Base-by-base conservation (phyloP, 2,113 vertebrate genomes). In the Gallinago undulata region DNA sequence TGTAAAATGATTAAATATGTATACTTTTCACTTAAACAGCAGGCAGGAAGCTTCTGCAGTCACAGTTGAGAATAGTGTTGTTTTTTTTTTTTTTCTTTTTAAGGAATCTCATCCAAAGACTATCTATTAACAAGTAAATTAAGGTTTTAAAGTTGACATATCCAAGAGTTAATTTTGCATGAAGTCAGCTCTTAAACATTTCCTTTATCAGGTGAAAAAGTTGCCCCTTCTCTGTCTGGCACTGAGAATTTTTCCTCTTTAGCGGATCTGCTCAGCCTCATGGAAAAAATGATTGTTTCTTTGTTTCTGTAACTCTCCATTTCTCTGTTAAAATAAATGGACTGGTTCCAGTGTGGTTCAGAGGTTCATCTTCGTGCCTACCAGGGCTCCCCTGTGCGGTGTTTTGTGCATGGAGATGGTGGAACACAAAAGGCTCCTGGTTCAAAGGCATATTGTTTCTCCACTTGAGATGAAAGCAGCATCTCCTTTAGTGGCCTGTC, bases 151-250 rank as follows among this genome's bases (percentile, higher is more conserved):
- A 94, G 64, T 23, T 82, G 89, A 85, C 92, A 59, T 93, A 93
- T 69, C 90, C 74, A 56, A 94, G 94, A 95, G 90, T 94, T 96
- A 95, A 96, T 96, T 97, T 96, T 97, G 78, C 56, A 94, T 97
- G 84, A 97, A 94, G 94, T 97, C 96, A 97, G 75, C 88, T 94
- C 79, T 96, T 80, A 95, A 96, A 97, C 91, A 97, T 97, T 92
- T 97, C 96, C 92, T 97, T 97, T 96, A 91, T 97, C 94, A 97
- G 89, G 84, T 83, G 85, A 95, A 96, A 96, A 89, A 8, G 31
- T 91, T 97, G 95, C 94, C 93, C 94, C 96, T 96, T 96, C 94
- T 95, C 93, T 93, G 84, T 93, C 87, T 95, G 97, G 94, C 94
- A 94, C 87, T 67, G 77, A 0, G 0, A 84, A 81, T 72, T 93